Percentiles rank a stretch among this genome's conserved stretches.
Evolutionary conservation across 1,140 invertebrate genomes (phyloP).

Genomic region (Drosophila kanapiae): DNA sequence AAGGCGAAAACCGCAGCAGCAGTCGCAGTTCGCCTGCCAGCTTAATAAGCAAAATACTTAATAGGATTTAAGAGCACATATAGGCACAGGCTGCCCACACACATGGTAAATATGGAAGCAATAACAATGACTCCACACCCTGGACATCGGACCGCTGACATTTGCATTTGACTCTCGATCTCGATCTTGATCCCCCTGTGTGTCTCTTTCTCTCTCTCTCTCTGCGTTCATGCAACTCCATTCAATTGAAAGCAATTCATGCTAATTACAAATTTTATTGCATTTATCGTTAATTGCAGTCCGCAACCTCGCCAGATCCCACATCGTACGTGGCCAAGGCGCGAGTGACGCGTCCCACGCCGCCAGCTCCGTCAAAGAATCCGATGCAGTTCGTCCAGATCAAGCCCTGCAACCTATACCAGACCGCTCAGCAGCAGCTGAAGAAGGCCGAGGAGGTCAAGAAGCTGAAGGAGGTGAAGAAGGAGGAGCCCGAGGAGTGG

Average conservation of each 20-base stretch:
- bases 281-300: slow-evolving; percentile 64
- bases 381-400: slow-evolving; percentile 96
- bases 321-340: slow-evolving; percentile 83
- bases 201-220: background rate
- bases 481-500: slow-evolving; percentile 95
- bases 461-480: slow-evolving; percentile 90
- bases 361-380: slow-evolving; percentile 92
- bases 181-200: slow-evolving; percentile 13
- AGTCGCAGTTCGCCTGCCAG: slow-evolving; percentile 34
- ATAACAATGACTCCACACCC: slow-evolving; percentile 52
- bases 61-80: slow-evolving; percentile 57
- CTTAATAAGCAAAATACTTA: slow-evolving; percentile 69
- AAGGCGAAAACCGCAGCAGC: slow-evolving; percentile 36
- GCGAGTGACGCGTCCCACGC: slow-evolving; percentile 87
- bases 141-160: slow-evolving; percentile 49
- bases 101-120: slow-evolving; percentile 11
- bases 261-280: slow-evolving; percentile 62
- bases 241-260: slow-evolving; percentile 56
- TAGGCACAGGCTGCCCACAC: slow-evolving; percentile 56
- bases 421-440: slow-evolving; percentile 93
- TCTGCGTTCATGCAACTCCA: background rate
- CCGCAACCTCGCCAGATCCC: slow-evolving; percentile 81
- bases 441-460: slow-evolving; percentile 94
- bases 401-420: slow-evolving; percentile 93
- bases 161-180: slow-evolving; percentile 52